Evolutionary conservation across 2,113 vertebrate species (phyloP).

Genomic region (Bujurquina vittata): DNA sequence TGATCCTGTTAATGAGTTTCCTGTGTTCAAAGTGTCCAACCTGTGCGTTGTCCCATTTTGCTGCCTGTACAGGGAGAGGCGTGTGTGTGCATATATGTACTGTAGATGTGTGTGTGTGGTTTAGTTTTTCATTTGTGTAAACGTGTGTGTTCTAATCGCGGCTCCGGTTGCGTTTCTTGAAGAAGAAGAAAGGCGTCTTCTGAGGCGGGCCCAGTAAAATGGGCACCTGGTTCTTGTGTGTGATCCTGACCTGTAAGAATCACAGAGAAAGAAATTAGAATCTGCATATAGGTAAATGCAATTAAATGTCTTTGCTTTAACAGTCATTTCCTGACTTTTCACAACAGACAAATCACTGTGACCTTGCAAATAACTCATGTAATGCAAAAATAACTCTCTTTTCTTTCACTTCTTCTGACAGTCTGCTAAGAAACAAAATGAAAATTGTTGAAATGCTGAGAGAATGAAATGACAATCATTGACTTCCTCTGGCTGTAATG

Average conservation of each 20-base stretch:
- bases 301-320: neutral
- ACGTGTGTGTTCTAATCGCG: conserved; percentile 77
- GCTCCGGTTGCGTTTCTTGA: conserved; percentile 88
- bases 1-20: neutral
- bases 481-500: conserved; percentile 38
- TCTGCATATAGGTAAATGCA: neutral
- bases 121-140: neutral
- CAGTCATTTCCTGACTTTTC: conserved; percentile 15
- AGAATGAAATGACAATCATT: conserved; percentile 16
- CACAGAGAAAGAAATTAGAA: conserved; percentile 3
- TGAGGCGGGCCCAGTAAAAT: conserved; percentile 90
- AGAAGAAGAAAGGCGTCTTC: conserved; percentile 93
- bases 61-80: neutral
- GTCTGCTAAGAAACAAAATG: neutral
- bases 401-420: neutral
- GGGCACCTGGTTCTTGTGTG: conserved; percentile 96
- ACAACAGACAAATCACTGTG: neutral
- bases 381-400: neutral
- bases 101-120: neutral
- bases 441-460: neutral
- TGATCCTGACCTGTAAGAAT: conserved; percentile 87
- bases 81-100: conserved; percentile 26
- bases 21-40: neutral
- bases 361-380: conserved; percentile 37
- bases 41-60: neutral